phyloP scores from a whole-genome alignment of 2,113 vertebrate genomes.

The Sclerurus mexicanus region DNA sequence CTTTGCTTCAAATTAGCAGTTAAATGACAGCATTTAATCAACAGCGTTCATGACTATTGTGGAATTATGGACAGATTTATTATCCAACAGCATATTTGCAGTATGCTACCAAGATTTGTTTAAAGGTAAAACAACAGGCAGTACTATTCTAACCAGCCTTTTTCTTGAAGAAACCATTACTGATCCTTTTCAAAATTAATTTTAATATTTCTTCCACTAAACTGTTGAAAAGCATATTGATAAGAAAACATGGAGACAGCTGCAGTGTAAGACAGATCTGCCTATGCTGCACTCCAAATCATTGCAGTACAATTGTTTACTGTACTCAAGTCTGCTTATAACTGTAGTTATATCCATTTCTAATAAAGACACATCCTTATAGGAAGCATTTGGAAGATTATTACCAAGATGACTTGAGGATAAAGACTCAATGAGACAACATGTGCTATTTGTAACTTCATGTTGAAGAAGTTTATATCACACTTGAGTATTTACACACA shows the following conservation, averaged over 20 bases:
- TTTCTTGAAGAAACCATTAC: not conserved
- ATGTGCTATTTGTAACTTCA: not conserved
- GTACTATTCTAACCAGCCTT: not conserved
- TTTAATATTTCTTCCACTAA: not conserved
- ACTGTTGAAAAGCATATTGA: not conserved
- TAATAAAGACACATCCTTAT: not conserved
- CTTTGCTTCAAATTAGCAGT: not conserved
- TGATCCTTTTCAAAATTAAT: not conserved
- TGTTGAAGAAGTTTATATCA: not conserved
- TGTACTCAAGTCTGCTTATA: not conserved
- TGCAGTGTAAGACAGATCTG: not conserved
- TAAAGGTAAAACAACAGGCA: not conserved
- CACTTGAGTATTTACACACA: not conserved
- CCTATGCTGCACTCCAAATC: not conserved
- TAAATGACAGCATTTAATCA: not conserved
- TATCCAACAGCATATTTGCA: not conserved
- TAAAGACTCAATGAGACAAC: not conserved
- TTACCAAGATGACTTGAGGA: not conserved
- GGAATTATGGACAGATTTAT: not conserved
- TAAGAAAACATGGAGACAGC: not conserved
- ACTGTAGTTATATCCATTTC: not conserved
- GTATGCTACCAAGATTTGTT: not conserved
- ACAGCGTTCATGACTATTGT: not conserved
- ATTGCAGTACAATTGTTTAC: not conserved
- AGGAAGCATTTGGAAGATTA: not conserved